Evolutionary conservation across 2,888 invertebrate genomes (phyloP), one percentile per base, ranked within the genome.

Genomic region (Caenorhabditis drosophilae): DNA sequence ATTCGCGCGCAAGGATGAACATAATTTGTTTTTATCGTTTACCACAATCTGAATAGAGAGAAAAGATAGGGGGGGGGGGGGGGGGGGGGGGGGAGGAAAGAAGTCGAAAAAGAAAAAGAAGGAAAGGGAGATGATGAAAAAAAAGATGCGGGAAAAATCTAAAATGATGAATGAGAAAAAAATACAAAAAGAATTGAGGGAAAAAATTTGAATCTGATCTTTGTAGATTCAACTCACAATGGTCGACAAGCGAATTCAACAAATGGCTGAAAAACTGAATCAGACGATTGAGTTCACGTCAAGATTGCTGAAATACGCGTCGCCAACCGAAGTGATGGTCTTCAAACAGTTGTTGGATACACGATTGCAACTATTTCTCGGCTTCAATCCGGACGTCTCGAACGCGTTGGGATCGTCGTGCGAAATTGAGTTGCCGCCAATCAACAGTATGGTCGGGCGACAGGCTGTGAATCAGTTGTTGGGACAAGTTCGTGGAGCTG

Each of bases 331-430:
- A 59, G 71, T 73, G 38, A 88, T 96, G 68, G 90, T 94, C 89
- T 91, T 96, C 85, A 92, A 93, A 84, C 93, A 94, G 86, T 87
- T 94, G 47, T 88, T 98, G 75, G 96, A 97, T 84, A 89, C 90
- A 7, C 92, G 94, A 86, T 87, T 97, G 64, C 92, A 93, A 84
- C 61, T 73, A 22, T 79, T 81, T 67, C 73, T 83, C 35, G 73
- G 64, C 31, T 82, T 76, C 70, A 90, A 90, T 57, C 91, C 89
- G 79, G 97, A 97, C 84, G 92, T 96, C 15, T 48, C 60, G 23
- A 60, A 51, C 25, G 60, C 53, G 20, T 36, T 66, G n/a, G 41
- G 42, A n/a, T 49, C 63, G 6, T 50, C 70, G 6, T 64, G 67
- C 27, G 69, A 75, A 46, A 50, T 75, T 20, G 75, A 75, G 27